Evolutionary conservation across 37 sponge, comb jelly and placozoan genomes (phyloP).

Genomic region (Spongia lamella): DNA sequence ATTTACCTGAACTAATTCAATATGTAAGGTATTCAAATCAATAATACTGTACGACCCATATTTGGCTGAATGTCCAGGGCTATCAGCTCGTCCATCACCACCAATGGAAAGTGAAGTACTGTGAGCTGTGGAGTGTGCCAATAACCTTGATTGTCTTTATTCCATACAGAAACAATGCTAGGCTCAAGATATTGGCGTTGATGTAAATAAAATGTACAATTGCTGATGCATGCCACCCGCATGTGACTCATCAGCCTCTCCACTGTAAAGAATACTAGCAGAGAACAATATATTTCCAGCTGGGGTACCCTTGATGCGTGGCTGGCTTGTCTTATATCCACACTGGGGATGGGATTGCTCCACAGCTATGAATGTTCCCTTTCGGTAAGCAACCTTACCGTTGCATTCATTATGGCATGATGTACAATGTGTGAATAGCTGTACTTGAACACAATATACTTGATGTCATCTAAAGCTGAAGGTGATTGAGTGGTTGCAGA

Average conservation of each 20-base stretch:
- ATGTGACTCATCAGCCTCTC: too few species aligned
- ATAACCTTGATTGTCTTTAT: neutral
- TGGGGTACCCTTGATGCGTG: slow-evolving; percentile 8
- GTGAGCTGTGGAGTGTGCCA: neutral
- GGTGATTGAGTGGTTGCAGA: too few species aligned
- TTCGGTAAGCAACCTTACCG: too few species aligned
- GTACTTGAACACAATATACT: too few species aligned
- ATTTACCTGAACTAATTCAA: slow-evolving; percentile 18
- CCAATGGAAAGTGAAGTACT: neutral
- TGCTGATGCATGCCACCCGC: too few species aligned
- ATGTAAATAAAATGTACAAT: slow-evolving; percentile 21
- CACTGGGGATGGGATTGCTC: slow-evolving; percentile 13
- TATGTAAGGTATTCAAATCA: slow-evolving; percentile 1
- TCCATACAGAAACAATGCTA: slow-evolving; percentile 4
- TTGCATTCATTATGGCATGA: too few species aligned
- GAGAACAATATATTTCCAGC: slow-evolving; percentile 48
- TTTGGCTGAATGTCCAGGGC: slow-evolving; percentile 31
- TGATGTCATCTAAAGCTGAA: too few species aligned
- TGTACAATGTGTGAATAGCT: too few species aligned
- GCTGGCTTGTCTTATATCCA: slow-evolving; percentile 24
- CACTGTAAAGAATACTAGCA: slow-evolving; percentile 22
- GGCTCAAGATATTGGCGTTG: slow-evolving; percentile 15
- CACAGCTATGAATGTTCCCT: slow-evolving; percentile 40
- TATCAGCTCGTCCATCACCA: slow-evolving; percentile 27
- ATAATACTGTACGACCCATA: too few species aligned